These are phyloP conservation scores for Bufotes viridis DNA, from an alignment of 2,797 vertebrate genomes.

Conservation along the genomic window DNA sequence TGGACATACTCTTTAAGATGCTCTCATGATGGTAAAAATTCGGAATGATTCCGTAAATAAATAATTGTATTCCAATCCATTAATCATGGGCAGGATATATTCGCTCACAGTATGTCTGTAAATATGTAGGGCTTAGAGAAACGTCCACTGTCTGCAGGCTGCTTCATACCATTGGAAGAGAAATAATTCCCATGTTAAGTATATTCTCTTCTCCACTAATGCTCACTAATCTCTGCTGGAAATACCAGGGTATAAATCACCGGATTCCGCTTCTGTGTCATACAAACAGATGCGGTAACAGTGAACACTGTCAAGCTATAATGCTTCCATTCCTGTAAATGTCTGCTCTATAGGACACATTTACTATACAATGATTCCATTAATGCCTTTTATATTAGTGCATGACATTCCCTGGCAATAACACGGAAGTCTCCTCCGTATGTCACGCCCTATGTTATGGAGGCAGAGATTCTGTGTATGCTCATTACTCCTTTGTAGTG, in stretches of 20 bases:
- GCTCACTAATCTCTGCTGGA: slow-evolving; percentile 45
- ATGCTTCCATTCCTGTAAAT: too few species aligned
- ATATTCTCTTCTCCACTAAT: slow-evolving; percentile 40
- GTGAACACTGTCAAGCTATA: background rate
- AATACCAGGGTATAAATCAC: slow-evolving; percentile 37
- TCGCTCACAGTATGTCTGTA: background rate
- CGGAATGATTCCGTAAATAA: background rate
- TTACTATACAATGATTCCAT: background rate
- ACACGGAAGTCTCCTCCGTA: background rate
- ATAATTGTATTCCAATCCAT: background rate
- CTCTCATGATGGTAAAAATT: background rate
- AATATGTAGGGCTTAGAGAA: slow-evolving; percentile 11
- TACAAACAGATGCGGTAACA: slow-evolving; percentile 25
- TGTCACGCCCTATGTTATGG: background rate
- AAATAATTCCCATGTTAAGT: slow-evolving; percentile 52
- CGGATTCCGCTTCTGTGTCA: slow-evolving; percentile 21
- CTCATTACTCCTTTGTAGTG: too few species aligned
- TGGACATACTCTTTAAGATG: background rate
- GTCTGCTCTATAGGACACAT: too few species aligned
- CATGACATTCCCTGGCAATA: background rate
- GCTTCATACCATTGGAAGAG: slow-evolving; percentile 10
- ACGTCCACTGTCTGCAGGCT: slow-evolving; percentile 11
- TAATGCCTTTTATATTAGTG: background rate
- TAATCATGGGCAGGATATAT: background rate
- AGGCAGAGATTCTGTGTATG: too few species aligned